A percentile compares a stretch with the other conserved stretches of the same genome.
phyloP scores from a whole-genome alignment of 2,888 invertebrate genomes.

The Plagodis pulveraria region DNA sequence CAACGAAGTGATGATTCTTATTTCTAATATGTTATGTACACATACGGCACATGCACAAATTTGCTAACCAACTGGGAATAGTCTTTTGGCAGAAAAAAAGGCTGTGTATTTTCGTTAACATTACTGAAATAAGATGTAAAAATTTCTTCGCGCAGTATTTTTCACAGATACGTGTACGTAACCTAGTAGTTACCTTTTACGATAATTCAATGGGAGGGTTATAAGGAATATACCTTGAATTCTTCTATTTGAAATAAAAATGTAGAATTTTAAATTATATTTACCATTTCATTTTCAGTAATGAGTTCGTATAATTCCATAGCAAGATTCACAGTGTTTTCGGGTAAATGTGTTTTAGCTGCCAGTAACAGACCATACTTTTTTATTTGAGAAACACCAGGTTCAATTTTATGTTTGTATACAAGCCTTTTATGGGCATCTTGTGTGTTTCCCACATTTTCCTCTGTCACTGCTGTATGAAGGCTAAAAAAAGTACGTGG shows the following conservation, averaged over 20 bases:
- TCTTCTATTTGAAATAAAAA: neutral
- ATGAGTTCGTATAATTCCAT: slow-evolving; percentile 75
- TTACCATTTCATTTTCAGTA: slow-evolving; percentile 62
- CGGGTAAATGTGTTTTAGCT: slow-evolving; percentile 85
- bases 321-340: slow-evolving; percentile 81
- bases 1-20: too few relatives aligned
- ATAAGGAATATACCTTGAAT: neutral
- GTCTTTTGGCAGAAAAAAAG: too few relatives aligned
- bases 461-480: slow-evolving; percentile 70
- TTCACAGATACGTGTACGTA: too few relatives aligned
- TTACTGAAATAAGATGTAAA: too few relatives aligned
- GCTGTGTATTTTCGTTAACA: too few relatives aligned
- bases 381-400: slow-evolving; percentile 85
- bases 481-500: slow-evolving; percentile 47
- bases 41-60: too few relatives aligned
- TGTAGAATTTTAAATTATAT: neutral
- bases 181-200: too few relatives aligned
- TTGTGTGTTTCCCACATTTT: slow-evolving; percentile 50
- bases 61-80: too few relatives aligned
- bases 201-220: too few relatives aligned
- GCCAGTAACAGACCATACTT: slow-evolving; percentile 89
- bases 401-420: slow-evolving; percentile 87
- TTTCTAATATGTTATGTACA: too few relatives aligned
- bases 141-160: too few relatives aligned
- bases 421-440: slow-evolving; percentile 69